Evolutionary conservation across 2,797 vertebrate species (phyloP).

Genomic region (Lithobates sylvaticus): DNA sequence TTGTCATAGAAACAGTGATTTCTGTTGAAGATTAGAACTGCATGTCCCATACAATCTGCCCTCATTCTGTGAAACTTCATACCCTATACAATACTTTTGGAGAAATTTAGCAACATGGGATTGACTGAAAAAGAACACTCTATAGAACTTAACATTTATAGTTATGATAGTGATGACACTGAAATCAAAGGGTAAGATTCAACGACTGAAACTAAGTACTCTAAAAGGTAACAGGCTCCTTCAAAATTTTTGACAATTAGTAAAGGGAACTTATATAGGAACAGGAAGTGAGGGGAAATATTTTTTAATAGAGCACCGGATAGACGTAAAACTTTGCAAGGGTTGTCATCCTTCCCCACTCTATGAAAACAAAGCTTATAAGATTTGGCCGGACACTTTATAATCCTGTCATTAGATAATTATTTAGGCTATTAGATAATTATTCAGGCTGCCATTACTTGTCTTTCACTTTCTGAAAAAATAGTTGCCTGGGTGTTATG

Average conservation of each 20-base stretch:
- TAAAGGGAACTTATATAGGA: neutral
- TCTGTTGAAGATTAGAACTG: conserved; percentile 12
- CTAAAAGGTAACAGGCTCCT: neutral
- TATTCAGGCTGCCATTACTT: too few species aligned
- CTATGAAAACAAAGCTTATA: too few species aligned
- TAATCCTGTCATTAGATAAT: too few species aligned
- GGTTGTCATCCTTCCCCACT: too few species aligned
- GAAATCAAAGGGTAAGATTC: neutral
- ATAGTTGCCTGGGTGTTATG: too few species aligned
- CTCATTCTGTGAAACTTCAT: neutral
- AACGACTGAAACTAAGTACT: neutral
- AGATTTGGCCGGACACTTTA: too few species aligned
- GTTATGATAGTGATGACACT: neutral
- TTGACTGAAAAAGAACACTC: neutral
- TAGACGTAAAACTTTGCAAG: too few species aligned
- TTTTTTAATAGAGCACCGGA: too few species aligned
- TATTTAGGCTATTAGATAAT: too few species aligned
- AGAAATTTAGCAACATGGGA: neutral
- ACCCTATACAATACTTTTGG: neutral
- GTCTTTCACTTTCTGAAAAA: too few species aligned
- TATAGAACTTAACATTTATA: neutral
- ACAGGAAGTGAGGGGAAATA: too few species aligned
- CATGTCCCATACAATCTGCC: conserved; percentile 13
- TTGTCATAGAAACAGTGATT: conserved; percentile 53
- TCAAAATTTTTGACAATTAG: neutral